Conservation (phyloP, 2,888 invertebrate species). For the Holacanthella duospinosa region DNA sequence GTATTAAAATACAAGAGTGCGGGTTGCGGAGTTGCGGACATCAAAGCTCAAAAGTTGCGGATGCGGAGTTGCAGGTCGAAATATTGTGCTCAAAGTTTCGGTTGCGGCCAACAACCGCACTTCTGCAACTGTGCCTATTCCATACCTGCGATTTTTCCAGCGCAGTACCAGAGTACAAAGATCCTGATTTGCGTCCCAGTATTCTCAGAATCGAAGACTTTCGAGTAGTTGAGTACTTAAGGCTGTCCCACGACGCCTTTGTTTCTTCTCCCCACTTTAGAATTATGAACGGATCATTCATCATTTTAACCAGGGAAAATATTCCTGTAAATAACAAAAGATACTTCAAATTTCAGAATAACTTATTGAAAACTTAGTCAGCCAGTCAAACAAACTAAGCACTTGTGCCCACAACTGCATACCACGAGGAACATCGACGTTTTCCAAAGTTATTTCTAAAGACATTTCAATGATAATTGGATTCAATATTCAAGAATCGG, state of each 20-base stretch:
- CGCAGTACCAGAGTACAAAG: slow-evolving; percentile 16
- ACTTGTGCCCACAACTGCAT: no score
- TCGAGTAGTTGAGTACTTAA: slow-evolving; percentile 11
- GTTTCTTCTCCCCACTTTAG: slow-evolving; percentile 21
- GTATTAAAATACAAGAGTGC: no score
- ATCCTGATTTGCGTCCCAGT: slow-evolving; percentile 15
- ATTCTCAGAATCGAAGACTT: slow-evolving; percentile 20
- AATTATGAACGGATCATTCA: slow-evolving; percentile 12
- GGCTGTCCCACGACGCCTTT: slow-evolving; percentile 16
- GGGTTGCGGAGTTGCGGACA: no score
- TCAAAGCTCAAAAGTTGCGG: no score
- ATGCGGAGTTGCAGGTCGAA: no score
- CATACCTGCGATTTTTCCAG: slow-evolving; percentile 16
- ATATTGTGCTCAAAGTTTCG: no score
- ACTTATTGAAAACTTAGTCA: no score
- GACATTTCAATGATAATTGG: no score
- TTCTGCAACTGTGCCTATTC: no score
- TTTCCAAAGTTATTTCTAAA: neutral
- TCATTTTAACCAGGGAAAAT: slow-evolving; percentile 15
- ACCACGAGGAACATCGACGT: neutral
- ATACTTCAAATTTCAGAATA: neutral
- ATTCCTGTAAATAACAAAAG: slow-evolving; percentile 14
- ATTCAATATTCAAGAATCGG: no score
- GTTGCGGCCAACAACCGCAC: no score
- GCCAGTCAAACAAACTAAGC: no score